These are phyloP conservation scores for Toxostoma redivivum DNA, from an alignment of 2,113 vertebrate species.

Conservation along the genomic window DNA sequence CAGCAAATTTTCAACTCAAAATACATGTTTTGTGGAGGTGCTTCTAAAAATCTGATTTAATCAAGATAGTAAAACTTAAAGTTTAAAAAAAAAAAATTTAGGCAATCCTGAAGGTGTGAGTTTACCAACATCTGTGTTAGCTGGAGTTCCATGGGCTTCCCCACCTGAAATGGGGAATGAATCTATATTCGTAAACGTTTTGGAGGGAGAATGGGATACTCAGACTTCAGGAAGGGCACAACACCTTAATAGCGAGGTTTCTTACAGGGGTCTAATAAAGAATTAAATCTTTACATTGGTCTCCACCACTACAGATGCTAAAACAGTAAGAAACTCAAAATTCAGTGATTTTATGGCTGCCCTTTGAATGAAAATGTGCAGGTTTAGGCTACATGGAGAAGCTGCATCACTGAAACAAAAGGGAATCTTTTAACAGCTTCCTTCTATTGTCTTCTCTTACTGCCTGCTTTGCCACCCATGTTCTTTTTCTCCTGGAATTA, in stretches of 20 bases:
- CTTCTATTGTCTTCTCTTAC: conserved; percentile 65
- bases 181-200: background rate
- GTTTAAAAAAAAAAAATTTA: background rate
- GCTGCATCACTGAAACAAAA: conserved; percentile 15
- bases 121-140: background rate
- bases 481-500: conserved; percentile 50
- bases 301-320: background rate
- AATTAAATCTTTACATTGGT: background rate
- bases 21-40: background rate
- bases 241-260: background rate
- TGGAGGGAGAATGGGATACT: background rate
- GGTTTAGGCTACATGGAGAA: background rate
- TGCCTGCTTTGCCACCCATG: conserved; percentile 47
- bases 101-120: background rate
- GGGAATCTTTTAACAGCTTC: conserved; percentile 60
- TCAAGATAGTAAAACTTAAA: background rate
- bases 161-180: background rate
- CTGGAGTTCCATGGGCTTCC: background rate
- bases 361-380: background rate
- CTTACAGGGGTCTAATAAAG: background rate
- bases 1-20: background rate
- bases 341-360: background rate
- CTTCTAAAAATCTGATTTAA: background rate
- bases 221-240: background rate
- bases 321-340: background rate